A percentile compares a stretch with the other conserved stretches of the same genome.
Conservation (phyloP, 1,140 invertebrate genomes). For the Cataglyphis hispanica region DNA sequence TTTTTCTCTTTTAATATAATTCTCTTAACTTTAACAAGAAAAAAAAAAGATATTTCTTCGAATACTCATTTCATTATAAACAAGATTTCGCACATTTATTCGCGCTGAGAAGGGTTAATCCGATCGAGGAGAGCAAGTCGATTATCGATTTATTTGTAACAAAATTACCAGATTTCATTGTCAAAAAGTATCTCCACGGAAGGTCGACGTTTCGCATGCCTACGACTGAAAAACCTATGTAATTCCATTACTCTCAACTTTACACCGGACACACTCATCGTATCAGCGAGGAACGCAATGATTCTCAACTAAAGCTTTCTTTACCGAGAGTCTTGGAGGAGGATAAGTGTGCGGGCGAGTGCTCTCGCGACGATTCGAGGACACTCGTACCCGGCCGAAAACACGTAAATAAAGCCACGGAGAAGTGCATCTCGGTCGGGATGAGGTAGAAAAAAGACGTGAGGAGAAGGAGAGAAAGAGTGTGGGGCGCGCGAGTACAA, state of each 20-base stretch:
- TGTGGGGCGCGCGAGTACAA: neutral
- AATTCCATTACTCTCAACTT: constrained; percentile 44
- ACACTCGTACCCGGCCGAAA: constrained; percentile 52
- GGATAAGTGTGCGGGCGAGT: constrained; percentile 38
- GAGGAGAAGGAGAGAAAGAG: neutral
- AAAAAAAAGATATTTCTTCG: neutral
- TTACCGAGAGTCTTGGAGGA: constrained; percentile 6
- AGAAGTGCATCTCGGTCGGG: constrained; percentile 35
- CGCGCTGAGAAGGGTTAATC: neutral
- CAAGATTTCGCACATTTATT: neutral
- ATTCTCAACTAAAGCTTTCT: constrained; percentile 39
- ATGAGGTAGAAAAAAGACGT: neutral
- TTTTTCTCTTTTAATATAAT: neutral
- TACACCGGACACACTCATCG: constrained; percentile 36
- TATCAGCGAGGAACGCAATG: constrained; percentile 41
- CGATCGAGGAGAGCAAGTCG: neutral
- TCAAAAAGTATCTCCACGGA: constrained; percentile 12
- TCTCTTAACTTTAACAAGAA: neutral
- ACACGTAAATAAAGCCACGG: constrained; percentile 55
- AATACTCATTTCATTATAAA: neutral
- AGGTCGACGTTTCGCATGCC: neutral
- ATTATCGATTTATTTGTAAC: neutral
- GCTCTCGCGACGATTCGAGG: constrained; percentile 36
- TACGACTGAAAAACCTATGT: neutral
- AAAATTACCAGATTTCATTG: neutral